Percentiles rank a stretch among this genome's conserved stretches.
These are phyloP conservation scores for Hippocampus mohnikei DNA, from an alignment of 2,113 vertebrate genomes.

Conservation along the genomic window DNA sequence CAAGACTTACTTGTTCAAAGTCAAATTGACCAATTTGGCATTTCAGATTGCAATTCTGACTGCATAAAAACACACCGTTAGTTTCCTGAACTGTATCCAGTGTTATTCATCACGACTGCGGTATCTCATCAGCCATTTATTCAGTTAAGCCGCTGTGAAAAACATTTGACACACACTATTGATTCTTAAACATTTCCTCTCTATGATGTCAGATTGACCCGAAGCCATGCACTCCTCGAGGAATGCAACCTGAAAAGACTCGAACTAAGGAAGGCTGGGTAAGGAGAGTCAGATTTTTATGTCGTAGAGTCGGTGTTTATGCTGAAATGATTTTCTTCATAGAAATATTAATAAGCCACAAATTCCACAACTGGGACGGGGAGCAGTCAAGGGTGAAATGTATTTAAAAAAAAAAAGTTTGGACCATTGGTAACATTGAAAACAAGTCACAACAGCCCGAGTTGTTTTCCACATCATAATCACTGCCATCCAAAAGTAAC, in stretches of 20 bases:
- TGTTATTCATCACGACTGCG: constrained; percentile 3
- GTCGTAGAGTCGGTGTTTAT: constrained; percentile 35
- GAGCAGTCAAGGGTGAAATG: background rate
- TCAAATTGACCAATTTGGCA: constrained; percentile 19
- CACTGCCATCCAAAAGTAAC: no score
- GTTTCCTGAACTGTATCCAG: constrained; percentile 1
- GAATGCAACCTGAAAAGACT: constrained; percentile 96
- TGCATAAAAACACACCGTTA: background rate
- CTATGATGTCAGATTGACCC: constrained; percentile 87
- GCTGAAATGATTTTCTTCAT: constrained; percentile 7
- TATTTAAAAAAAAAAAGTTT: background rate
- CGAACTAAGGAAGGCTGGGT: constrained; percentile 96
- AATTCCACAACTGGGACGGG: background rate
- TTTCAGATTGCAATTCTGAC: background rate
- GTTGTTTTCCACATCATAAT: no score
- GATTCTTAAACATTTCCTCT: constrained; percentile 37
- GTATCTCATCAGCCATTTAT: constrained; percentile 8
- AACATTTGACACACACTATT: constrained; percentile 51
- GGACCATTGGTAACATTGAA: background rate
- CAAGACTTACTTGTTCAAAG: constrained; percentile 40
- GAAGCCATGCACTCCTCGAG: constrained; percentile 97
- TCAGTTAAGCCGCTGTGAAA: constrained; percentile 8
- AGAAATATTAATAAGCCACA: background rate
- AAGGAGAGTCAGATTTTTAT: constrained; percentile 57
- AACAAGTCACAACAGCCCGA: no score